A percentile compares a stretch with the other conserved stretches of the same genome.
Conservation (phyloP, 2,888 invertebrate genomes). For the Polyploca ridens region DNA sequence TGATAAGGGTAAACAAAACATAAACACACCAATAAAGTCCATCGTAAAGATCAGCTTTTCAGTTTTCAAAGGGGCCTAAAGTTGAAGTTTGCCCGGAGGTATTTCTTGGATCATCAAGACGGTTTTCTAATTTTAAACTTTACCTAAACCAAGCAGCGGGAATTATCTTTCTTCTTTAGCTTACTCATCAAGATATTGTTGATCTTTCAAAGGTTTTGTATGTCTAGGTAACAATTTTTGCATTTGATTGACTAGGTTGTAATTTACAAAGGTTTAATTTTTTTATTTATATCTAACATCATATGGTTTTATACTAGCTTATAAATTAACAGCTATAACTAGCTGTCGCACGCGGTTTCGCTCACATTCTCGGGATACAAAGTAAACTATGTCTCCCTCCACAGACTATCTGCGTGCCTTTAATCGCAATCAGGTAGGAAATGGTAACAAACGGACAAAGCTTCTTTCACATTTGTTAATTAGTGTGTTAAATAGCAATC, state of each 20-base stretch:
- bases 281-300: too few relatives aligned
- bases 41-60: conserved; percentile 70
- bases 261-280: not conserved
- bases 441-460: too few relatives aligned
- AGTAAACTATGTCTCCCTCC: too few relatives aligned
- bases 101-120: conserved; percentile 76
- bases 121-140: conserved; percentile 80
- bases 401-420: too few relatives aligned
- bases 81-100: conserved; percentile 71
- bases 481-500: too few relatives aligned
- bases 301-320: too few relatives aligned
- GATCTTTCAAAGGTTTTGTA: conserved; percentile 57
- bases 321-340: not conserved
- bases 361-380: too few relatives aligned
- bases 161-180: conserved; percentile 72
- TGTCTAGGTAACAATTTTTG: conserved; percentile 11
- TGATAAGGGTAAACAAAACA: conserved; percentile 66
- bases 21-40: conserved; percentile 66
- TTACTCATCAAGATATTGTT: conserved; percentile 69
- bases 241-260: not conserved
- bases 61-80: conserved; percentile 72
- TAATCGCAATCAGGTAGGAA: too few relatives aligned
- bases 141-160: conserved; percentile 58
- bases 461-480: too few relatives aligned
- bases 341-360: too few relatives aligned